Evolutionary conservation across 2,113 vertebrate genomes (phyloP).

Genomic region (Silurus asotus): DNA sequence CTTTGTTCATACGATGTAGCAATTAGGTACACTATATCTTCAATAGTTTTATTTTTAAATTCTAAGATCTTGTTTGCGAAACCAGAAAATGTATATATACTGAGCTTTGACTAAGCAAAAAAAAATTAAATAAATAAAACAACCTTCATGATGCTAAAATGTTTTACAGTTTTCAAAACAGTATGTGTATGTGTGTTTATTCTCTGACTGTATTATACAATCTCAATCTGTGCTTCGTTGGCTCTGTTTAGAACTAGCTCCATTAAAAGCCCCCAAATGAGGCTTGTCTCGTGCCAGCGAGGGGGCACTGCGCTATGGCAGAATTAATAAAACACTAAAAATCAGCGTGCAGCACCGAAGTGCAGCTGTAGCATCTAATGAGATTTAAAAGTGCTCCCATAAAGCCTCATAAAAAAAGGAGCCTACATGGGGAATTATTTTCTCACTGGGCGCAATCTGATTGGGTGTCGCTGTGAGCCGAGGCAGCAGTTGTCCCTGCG

Average conservation of each 20-base stretch:
- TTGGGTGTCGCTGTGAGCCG: conserved; percentile 43
- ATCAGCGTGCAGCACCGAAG: conserved; percentile 44
- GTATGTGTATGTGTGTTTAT: not conserved
- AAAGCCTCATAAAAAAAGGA: conserved; percentile 52
- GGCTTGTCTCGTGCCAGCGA: conserved; percentile 37
- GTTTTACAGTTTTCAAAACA: conserved; percentile 5
- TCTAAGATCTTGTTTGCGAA: not conserved
- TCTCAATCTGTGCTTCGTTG: conserved; percentile 4
- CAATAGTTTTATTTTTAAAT: not conserved
- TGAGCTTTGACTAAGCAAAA: not conserved
- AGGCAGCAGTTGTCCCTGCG: conserved; percentile 46
- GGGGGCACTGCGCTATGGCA: conserved; percentile 22
- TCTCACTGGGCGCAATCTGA: conserved; percentile 38
- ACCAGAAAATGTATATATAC: not conserved
- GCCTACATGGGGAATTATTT: conserved; percentile 52
- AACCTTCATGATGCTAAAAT: not conserved
- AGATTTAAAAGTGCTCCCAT: conserved; percentile 56
- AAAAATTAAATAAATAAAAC: not conserved
- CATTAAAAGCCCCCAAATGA: conserved; percentile 40
- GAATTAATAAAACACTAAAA: conserved; percentile 55
- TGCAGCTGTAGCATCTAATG: conserved; percentile 57
- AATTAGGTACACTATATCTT: not conserved
- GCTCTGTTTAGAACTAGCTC: conserved; percentile 47
- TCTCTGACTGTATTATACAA: conserved; percentile 30
- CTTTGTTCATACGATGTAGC: no score